A percentile compares a stretch with the other conserved stretches of the same genome.
phyloP scores from a whole-genome alignment of 2,113 vertebrate genomes.

The Eolophus roseicapilla region DNA sequence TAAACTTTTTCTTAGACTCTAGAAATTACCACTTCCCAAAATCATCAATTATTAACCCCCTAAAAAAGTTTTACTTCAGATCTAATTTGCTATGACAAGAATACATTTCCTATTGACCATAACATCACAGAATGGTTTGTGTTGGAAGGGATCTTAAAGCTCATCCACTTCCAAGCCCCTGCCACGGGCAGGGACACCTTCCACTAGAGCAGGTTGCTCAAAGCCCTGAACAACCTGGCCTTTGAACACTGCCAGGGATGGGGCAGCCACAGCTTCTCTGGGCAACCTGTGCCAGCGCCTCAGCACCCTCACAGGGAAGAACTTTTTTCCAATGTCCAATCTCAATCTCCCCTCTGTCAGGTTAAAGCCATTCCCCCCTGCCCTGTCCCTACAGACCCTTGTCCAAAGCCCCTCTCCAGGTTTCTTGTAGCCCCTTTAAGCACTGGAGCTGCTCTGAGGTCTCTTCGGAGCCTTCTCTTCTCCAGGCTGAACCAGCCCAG shows the following conservation, averaged over 20 bases:
- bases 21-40: neutral
- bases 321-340: neutral
- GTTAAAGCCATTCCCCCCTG: neutral
- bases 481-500: neutral
- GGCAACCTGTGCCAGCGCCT: neutral
- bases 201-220: neutral
- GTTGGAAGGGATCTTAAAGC: neutral
- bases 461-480: neutral
- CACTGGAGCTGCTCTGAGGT: neutral
- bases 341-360: neutral
- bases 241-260: neutral
- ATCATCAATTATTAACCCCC: neutral
- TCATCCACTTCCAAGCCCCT: neutral
- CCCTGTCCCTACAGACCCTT: neutral
- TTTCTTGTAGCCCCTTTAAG: neutral
- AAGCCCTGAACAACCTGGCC: rapidly evolving
- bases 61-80: neutral
- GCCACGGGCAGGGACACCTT: neutral
- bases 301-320: neutral
- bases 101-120: neutral
- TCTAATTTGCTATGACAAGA: neutral
- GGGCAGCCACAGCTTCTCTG: neutral
- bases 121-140: neutral
- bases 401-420: neutral
- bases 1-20: neutral